A percentile compares a stretch with the other conserved stretches of the same genome.
phyloP scores from a whole-genome alignment of 1,140 invertebrate species.

The Bombus picipes region DNA sequence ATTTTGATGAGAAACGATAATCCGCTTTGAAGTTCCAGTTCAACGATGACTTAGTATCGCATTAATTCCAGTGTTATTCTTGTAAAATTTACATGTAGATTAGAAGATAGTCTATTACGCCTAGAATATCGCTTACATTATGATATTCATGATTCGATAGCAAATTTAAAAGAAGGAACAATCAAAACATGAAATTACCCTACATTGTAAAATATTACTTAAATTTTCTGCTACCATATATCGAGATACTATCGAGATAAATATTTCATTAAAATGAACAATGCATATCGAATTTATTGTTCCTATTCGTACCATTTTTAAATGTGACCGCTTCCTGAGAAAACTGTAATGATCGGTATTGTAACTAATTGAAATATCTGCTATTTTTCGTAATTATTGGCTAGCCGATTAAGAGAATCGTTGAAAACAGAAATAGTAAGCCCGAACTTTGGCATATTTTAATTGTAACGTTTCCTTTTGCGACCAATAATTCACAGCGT shows the following conservation, averaged over 20 bases:
- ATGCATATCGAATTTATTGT: background rate
- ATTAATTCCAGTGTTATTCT: background rate
- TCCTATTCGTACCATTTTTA: background rate
- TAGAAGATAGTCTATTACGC: background rate
- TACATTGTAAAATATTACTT: background rate
- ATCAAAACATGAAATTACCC: background rate
- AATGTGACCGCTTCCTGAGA: too few species aligned
- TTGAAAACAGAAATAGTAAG: too few species aligned
- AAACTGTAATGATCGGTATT: too few species aligned
- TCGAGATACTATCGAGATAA: background rate
- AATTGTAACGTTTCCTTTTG: too few species aligned
- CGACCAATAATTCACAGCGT: background rate
- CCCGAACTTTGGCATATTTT: too few species aligned
- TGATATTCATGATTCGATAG: background rate
- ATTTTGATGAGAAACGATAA: background rate
- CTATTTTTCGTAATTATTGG: too few species aligned
- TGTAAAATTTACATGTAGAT: slow-evolving; percentile 18
- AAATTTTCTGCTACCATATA: background rate
- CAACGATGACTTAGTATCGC: background rate
- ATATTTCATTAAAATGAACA: background rate
- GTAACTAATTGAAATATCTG: too few species aligned
- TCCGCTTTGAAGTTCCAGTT: background rate
- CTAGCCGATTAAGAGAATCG: too few species aligned
- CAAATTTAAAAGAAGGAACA: background rate
- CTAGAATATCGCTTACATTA: background rate